Conservation (phyloP, 2,113 vertebrate genomes). For the Noturus placidus region DNA sequence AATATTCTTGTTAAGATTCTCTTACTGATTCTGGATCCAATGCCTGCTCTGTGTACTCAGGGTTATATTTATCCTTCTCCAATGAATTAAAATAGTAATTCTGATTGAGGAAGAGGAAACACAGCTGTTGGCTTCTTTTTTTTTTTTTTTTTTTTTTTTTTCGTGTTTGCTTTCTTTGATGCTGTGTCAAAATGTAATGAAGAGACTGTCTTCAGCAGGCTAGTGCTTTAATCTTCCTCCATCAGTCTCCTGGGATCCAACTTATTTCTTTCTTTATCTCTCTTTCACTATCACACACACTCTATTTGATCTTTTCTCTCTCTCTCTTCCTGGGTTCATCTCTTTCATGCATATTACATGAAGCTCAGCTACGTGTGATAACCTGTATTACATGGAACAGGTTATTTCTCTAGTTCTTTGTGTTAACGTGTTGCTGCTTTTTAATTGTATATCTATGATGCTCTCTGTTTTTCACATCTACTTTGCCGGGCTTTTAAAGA, state of each 20-base stretch:
- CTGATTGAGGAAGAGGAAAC: constrained; percentile 41
- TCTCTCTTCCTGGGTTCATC: neutral
- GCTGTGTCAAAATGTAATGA: constrained; percentile 39
- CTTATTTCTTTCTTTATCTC: constrained; percentile 17
- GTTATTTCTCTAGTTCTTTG: neutral
- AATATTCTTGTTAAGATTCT: neutral
- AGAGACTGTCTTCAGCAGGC: constrained; percentile 40
- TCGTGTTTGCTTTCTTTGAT: constrained; percentile 53
- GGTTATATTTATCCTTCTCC: constrained; percentile 47
- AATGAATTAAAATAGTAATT: constrained; percentile 45
- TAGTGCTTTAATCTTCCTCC: constrained; percentile 44
- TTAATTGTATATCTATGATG: too few species aligned
- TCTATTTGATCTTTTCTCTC: neutral
- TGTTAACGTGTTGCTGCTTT: neutral
- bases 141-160: too few species aligned
- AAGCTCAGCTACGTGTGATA: neutral
- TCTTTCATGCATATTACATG: constrained; percentile 2
- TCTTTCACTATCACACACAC: neutral
- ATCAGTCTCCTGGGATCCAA: constrained; percentile 20
- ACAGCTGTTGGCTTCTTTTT: constrained; percentile 48
- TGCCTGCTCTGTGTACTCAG: neutral
- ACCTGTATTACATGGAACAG: neutral
- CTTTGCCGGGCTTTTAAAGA: neutral
- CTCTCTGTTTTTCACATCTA: too few species aligned
- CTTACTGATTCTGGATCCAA: constrained; percentile 1